A percentile compares a stretch with the other conserved stretches of the same genome.
Conservation (phyloP, 2,797 vertebrate genomes). For the Trichosurus vulpecula region DNA sequence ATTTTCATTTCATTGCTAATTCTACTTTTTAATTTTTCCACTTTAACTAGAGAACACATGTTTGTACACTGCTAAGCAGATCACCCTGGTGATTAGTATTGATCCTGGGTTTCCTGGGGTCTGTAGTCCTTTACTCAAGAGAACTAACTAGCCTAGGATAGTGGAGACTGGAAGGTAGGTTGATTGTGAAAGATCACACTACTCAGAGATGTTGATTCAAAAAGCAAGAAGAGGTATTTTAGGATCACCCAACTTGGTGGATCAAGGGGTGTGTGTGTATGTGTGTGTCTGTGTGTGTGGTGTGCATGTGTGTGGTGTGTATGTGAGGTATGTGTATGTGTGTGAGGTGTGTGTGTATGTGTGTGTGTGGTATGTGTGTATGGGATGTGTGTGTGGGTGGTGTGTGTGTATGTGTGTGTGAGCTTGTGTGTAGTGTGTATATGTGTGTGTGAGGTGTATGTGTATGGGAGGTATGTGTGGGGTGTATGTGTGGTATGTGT, state of each 20-base stretch:
- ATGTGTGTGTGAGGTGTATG: too few species aligned
- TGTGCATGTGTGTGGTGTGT: too few species aligned
- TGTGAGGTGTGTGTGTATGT: too few species aligned
- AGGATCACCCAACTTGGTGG: background rate
- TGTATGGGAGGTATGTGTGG: background rate
- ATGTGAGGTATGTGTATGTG: too few species aligned
- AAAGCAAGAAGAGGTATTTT: background rate
- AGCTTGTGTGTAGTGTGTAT: too few species aligned
- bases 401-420: too few species aligned
- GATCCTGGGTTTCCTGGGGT: background rate
- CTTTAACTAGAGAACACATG: background rate
- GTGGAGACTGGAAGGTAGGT: background rate
- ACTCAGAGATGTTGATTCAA: conserved; percentile 32
- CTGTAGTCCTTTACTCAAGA: background rate
- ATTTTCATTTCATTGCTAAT: background rate
- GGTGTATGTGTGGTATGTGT: background rate
- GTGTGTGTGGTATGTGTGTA: too few species aligned
- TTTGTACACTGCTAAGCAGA: background rate
- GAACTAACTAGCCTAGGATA: background rate
- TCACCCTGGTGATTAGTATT: background rate
- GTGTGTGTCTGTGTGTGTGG: too few species aligned
- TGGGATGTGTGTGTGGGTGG: too few species aligned
- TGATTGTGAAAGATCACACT: background rate
- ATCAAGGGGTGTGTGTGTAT: background rate
- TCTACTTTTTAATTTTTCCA: background rate